phyloP scores from a whole-genome alignment of 92 coral and sea anemone species.

The Parazoanthus atlanticus region DNA sequence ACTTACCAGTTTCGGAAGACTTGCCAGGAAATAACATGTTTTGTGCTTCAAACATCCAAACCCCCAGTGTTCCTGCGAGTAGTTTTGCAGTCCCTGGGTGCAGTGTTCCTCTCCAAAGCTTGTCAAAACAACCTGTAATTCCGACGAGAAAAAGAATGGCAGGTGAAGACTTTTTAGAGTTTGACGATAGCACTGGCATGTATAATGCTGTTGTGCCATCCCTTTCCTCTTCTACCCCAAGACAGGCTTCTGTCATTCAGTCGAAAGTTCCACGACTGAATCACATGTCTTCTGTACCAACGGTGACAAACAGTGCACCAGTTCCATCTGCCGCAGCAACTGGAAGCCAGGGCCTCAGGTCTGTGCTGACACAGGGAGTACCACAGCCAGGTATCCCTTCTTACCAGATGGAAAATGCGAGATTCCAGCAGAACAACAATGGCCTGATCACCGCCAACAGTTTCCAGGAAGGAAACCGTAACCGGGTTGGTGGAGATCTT shows the following conservation, averaged over 20 bases:
- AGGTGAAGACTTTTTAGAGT: conserved; percentile 3
- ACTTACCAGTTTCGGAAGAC: not conserved
- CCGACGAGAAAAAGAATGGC: conserved; percentile 10
- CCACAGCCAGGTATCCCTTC: conserved; percentile 8
- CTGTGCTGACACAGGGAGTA: conserved; percentile 7
- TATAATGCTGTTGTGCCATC: not conserved
- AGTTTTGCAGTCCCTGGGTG: not conserved
- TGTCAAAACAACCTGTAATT: not conserved
- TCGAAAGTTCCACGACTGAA: conserved; percentile 34
- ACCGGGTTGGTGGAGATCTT: conserved; percentile 20
- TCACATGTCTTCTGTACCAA: conserved; percentile 32
- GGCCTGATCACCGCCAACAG: conserved; percentile 4
- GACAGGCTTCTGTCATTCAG: conserved; percentile 11
- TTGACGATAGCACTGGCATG: conserved; percentile 1
- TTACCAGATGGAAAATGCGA: not conserved
- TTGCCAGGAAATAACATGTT: not conserved
- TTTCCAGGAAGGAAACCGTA: conserved; percentile 27
- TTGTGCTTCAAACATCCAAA: conserved; percentile 1
- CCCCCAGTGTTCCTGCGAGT: not conserved
- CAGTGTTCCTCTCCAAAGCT: conserved; percentile 10
- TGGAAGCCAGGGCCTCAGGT: not conserved
- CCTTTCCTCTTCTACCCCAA: not conserved
- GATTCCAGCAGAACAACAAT: conserved; percentile 23
- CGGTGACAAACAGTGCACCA: conserved; percentile 21
- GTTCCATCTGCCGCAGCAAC: not conserved